These are phyloP conservation scores for Hoplias malabaricus DNA, from an alignment of 2,113 vertebrate genomes.

Conservation along the genomic window DNA sequence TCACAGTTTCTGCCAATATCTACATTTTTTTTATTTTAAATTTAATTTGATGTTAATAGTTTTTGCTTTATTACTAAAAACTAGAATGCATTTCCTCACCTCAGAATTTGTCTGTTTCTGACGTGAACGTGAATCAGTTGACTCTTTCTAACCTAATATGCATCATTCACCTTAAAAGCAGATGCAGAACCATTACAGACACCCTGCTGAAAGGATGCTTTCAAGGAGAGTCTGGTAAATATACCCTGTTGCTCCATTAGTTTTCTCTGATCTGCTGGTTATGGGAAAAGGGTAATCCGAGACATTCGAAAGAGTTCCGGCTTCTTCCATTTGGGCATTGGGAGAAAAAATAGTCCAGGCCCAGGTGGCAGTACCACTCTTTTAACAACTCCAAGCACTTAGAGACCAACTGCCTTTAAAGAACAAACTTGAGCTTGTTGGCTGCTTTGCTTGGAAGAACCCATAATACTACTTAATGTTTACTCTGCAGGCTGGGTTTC, in stretches of 20 bases:
- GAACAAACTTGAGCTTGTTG: constrained; percentile 45
- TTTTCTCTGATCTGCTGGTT: constrained; percentile 52
- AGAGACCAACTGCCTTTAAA: constrained; percentile 31
- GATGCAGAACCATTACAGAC: constrained; percentile 17
- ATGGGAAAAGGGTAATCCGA: constrained; percentile 57
- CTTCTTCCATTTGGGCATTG: constrained; percentile 32
- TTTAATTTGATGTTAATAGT: no score
- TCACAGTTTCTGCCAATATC: not conserved
- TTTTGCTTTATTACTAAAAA: not conserved
- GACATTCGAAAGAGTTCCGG: constrained; percentile 50
- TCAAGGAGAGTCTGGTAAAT: constrained; percentile 52
- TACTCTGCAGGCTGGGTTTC: constrained; percentile 38
- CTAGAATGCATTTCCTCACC: not conserved
- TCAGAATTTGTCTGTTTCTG: not conserved
- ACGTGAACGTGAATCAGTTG: constrained; percentile 3
- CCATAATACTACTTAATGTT: constrained; percentile 54
- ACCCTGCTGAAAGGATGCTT: constrained; percentile 55
- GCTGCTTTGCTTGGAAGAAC: constrained; percentile 50
- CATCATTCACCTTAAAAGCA: not conserved
- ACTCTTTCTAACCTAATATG: not conserved
- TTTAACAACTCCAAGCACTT: constrained; percentile 44
- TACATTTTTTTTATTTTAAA: no score
- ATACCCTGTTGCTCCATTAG: constrained; percentile 38
- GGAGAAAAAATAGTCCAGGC: constrained; percentile 23
- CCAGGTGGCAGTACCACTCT: constrained; percentile 32